Evolutionary conservation across 2,888 invertebrate genomes (phyloP).

Genomic region (Penaeus monodon): DNA sequence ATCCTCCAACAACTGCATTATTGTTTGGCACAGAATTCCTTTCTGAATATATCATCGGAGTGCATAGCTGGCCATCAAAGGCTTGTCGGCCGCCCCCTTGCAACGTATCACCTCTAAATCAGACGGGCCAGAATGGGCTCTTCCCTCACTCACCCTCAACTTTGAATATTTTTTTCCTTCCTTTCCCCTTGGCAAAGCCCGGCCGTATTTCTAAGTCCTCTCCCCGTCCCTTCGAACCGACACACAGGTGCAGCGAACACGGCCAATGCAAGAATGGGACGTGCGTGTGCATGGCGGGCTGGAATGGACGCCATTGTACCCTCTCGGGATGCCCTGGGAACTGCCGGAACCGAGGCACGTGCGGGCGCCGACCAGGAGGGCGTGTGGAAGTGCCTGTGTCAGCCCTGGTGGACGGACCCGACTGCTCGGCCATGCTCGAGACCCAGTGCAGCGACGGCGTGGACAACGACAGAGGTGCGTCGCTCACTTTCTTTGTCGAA

Average conservation of each 20-base stretch:
- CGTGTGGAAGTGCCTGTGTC: constrained; percentile 95
- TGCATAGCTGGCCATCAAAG: too few relatives aligned
- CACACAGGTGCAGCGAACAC: constrained; percentile 83
- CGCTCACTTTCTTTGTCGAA: background rate
- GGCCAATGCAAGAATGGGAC: constrained; percentile 98
- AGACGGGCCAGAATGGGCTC: too few relatives aligned
- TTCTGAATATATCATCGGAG: too few relatives aligned
- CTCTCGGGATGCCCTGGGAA: constrained; percentile 71
- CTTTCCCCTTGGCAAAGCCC: background rate
- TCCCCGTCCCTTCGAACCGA: too few relatives aligned
- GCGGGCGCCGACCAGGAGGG: constrained; percentile 69
- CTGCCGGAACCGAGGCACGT: constrained; percentile 66
- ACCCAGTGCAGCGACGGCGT: constrained; percentile 92
- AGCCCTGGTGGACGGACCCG: constrained; percentile 93
- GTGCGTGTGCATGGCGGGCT: constrained; percentile 91
- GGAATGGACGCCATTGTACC: constrained; percentile 98
- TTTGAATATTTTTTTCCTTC: constrained; percentile 88
- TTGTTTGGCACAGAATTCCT: too few relatives aligned
- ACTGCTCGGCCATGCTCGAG: constrained; percentile 92
- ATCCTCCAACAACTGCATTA: too few relatives aligned
- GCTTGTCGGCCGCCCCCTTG: too few relatives aligned
- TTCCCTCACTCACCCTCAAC: constrained; percentile 73
- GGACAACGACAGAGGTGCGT: constrained; percentile 96
- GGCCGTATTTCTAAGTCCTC: background rate
- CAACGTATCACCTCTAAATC: too few relatives aligned